phyloP scores from a whole-genome alignment of 2,113 vertebrate genomes.

The Mobula birostris region DNA sequence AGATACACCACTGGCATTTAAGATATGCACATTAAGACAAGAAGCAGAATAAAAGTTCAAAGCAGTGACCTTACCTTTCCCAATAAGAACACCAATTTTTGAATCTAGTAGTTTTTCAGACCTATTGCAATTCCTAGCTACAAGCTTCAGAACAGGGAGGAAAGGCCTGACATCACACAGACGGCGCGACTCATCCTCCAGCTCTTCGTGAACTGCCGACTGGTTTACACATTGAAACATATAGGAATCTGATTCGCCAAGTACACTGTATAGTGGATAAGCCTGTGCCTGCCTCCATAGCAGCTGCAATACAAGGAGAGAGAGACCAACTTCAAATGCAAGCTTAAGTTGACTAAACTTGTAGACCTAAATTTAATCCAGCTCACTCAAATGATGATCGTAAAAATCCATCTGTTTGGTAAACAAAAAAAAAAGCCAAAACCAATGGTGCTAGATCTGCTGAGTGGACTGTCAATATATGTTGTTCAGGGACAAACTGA shows the following conservation, averaged over 20 bases:
- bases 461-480: not conserved
- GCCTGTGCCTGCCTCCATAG: slow-evolving; percentile 90
- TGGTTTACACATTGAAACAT: slow-evolving; percentile 98
- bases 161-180: slow-evolving; percentile 92
- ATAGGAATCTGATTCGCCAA: slow-evolving; percentile 89
- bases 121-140: slow-evolving; percentile 82
- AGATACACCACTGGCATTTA: too few relatives aligned
- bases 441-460: not conserved
- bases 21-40: not conserved
- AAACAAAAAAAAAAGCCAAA: not conserved
- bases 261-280: slow-evolving; percentile 81
- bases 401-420: not conserved
- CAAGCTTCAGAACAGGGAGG: slow-evolving; percentile 85
- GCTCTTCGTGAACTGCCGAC: slow-evolving; percentile 87
- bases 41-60: not conserved
- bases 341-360: slow-evolving; percentile 11
- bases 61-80: slow-evolving; percentile 70
- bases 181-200: slow-evolving; percentile 86
- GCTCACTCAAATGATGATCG: not conserved
- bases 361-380: not conserved
- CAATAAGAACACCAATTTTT: slow-evolving; percentile 92
- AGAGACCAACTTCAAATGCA: not conserved
- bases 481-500: too few relatives aligned
- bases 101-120: slow-evolving; percentile 86
- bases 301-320: slow-evolving; percentile 58